Conservation (phyloP, 2,888 invertebrate genomes). For the Dicycla oo region DNA sequence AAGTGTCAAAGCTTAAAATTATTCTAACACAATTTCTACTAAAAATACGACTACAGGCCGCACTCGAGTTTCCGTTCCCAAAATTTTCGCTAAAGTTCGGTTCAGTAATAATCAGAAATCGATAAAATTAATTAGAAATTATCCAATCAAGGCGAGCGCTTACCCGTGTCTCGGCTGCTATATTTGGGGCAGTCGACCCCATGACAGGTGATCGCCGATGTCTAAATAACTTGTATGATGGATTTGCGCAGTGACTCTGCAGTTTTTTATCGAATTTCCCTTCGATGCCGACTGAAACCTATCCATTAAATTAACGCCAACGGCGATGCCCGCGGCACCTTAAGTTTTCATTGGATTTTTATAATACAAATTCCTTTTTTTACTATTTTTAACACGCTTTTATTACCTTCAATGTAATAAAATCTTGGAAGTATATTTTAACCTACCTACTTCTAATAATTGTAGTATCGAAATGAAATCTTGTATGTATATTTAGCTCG, state of each 20-base stretch:
- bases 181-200: constrained; percentile 39
- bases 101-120: constrained; percentile 34
- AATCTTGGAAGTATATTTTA: not conserved
- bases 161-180: constrained; percentile 28
- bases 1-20: not conserved
- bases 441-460: not conserved
- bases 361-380: constrained; percentile 3
- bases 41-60: not conserved
- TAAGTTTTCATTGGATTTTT: constrained; percentile 32
- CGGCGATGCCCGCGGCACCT: not conserved
- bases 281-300: constrained; percentile 67
- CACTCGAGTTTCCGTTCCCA: constrained; percentile 8
- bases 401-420: not conserved
- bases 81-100: constrained; percentile 7
- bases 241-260: constrained; percentile 75
- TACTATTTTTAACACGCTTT: not conserved
- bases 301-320: constrained; percentile 71
- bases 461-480: not conserved
- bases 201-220: constrained; percentile 53
- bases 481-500: not conserved
- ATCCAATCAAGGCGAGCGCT: constrained; percentile 38
- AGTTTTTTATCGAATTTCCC: constrained; percentile 80
- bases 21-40: constrained; percentile 5
- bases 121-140: constrained; percentile 41
- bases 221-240: constrained; percentile 73